phyloP scores from a whole-genome alignment of 2,113 vertebrate species.

The Hydrochoerus hydrochaeris region DNA sequence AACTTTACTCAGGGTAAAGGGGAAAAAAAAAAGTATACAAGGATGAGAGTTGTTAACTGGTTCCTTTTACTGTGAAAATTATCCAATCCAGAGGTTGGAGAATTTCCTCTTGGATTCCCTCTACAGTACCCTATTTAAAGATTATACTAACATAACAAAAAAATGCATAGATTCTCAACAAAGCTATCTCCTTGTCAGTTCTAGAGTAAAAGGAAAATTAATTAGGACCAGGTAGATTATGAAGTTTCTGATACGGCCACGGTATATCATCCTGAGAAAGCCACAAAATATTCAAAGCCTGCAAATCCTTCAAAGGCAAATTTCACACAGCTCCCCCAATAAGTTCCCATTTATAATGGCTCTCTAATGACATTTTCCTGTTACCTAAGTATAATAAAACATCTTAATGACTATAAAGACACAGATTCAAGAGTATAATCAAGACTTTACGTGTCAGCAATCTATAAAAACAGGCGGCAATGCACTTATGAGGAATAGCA shows the following conservation, averaged over 20 bases:
- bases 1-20: background rate
- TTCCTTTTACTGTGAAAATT: conserved; percentile 39
- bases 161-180: background rate
- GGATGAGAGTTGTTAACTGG: background rate
- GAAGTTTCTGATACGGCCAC: background rate
- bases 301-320: conserved; percentile 29
- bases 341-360: background rate
- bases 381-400: conserved; percentile 22
- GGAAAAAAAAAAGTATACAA: background rate
- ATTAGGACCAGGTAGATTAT: conserved; percentile 10
- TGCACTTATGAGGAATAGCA: background rate
- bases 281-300: background rate
- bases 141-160: conserved; percentile 15
- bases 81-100: background rate
- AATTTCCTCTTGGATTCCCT: conserved; percentile 34
- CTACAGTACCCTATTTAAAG: background rate
- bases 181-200: background rate
- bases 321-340: background rate
- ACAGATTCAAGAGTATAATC: conserved; percentile 31
- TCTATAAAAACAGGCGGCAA: background rate
- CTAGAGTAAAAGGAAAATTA: background rate
- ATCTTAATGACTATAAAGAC: conserved; percentile 25
- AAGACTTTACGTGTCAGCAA: conserved; percentile 23
- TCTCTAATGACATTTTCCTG: background rate
- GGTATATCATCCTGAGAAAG: background rate